Evolutionary conservation across 2,113 vertebrate species (phyloP), one percentile per base, ranked within the genome.

Genomic region (Corydoras maculifer): DNA sequence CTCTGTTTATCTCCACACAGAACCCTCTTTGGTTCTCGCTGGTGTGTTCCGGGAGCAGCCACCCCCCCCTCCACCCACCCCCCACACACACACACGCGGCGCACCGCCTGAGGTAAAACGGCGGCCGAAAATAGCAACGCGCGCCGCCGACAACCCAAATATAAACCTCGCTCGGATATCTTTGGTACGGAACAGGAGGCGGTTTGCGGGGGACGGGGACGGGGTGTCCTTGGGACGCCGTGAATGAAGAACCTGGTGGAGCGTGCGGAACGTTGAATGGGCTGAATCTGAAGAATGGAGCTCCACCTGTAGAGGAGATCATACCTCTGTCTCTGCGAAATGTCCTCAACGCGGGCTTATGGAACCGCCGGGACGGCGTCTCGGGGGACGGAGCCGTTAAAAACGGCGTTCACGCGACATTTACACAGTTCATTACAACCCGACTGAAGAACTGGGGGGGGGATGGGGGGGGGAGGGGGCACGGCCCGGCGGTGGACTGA

Each of bases 371-470:
- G 59, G 60, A 43, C 71, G 66, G 63, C 43, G 18, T 12, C 54
- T 78, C 18, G 18, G 18, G 18, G 18, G 18, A 25, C 6, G 54
- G 51, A 18, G 32, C 32, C 31, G 67, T 61, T 79, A 71, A 71
- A 73, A 50, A 58, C 57, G 55, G 61, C 58, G 79, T 75, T 80
- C 77, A 80, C 18, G 63, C 43, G 72, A 67, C 76, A 77, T 82
- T 80, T 82, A 75, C 74, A 74, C 73, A 75, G 74, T 68, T 69
- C 75, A 78, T 70, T 78, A 77, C 68, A 59, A 68, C 65, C 48
- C 63, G 64, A 63, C 49, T 58, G 29, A 25, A 61, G 58, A 50
- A 11, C 69, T 67, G 65, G 59, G 62, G 32, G 65, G 35, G 35
- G 35, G 35, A 2, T 2, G 35, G 35, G 7, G 32, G 32, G 32